Percentiles rank a stretch among this genome's conserved stretches.
phyloP scores from a whole-genome alignment of 1,140 invertebrate species.

The Musca domestica region DNA sequence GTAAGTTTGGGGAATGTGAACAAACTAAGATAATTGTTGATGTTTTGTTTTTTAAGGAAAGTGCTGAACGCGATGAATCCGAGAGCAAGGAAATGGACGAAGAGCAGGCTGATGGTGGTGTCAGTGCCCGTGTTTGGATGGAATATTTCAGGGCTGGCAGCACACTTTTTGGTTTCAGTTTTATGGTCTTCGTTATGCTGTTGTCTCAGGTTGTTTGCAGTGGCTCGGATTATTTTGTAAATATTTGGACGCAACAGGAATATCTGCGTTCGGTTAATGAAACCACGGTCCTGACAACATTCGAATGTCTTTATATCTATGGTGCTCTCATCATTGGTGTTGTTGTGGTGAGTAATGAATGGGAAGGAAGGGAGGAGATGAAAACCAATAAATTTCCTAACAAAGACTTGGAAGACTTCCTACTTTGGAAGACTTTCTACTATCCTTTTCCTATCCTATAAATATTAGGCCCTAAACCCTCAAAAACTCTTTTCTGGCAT shows the following conservation, averaged over 20 bases:
- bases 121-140: slow-evolving; percentile 61
- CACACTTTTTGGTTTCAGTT: slow-evolving; percentile 58
- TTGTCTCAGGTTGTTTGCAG: slow-evolving; percentile 69
- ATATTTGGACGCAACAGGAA: slow-evolving; percentile 67
- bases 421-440: too few species aligned
- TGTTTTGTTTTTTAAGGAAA: slow-evolving; percentile 9
- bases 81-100: slow-evolving; percentile 55
- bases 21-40: not conserved
- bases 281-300: slow-evolving; percentile 41
- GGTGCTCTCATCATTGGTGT: slow-evolving; percentile 45
- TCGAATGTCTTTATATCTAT: slow-evolving; percentile 51
- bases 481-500: too few species aligned
- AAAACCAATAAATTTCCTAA: too few species aligned
- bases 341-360: slow-evolving; percentile 37
- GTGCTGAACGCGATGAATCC: slow-evolving; percentile 45
- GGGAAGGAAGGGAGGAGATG: too few species aligned
- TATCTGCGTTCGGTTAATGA: slow-evolving; percentile 40
- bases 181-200: slow-evolving; percentile 62
- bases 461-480: too few species aligned
- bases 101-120: slow-evolving; percentile 58
- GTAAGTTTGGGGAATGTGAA: slow-evolving; percentile 29
- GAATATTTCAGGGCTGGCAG: slow-evolving; percentile 70
- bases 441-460: too few species aligned
- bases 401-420: too few species aligned
- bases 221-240: slow-evolving; percentile 76